Conservation (phyloP, 2,113 vertebrate species). For the Smithornis capensis region DNA sequence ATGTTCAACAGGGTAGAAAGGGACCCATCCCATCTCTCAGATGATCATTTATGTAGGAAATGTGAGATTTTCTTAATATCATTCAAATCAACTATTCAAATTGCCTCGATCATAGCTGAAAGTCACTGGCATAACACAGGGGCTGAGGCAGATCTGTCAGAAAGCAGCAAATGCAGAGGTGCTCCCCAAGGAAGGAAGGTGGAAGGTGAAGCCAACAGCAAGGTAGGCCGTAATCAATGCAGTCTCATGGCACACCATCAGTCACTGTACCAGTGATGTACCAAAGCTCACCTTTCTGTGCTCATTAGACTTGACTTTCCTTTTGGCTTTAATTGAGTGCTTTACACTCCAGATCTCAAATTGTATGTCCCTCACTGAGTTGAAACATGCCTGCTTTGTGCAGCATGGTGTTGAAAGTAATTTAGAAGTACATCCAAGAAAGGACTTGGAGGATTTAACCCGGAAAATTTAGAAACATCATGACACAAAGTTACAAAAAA, state of each 20-base stretch:
- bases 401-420: not conserved
- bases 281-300: not conserved
- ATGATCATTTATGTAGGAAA: not conserved
- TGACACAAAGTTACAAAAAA: not conserved
- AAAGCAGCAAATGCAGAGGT: not conserved
- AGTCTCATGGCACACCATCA: not conserved
- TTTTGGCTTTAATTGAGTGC: not conserved
- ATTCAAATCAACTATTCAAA: not conserved
- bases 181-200: not conserved
- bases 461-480: not conserved
- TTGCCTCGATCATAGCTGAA: not conserved
- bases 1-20: not conserved
- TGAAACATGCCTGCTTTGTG: not conserved
- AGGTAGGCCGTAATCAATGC: accelerated
- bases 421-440: not conserved
- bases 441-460: not conserved
- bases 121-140: not conserved
- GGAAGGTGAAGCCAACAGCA: not conserved
- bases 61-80: not conserved
- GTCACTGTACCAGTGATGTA: not conserved
- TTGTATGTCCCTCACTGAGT: not conserved
- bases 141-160: not conserved
- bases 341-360: not conserved
- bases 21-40: not conserved
- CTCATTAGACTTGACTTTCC: not conserved